Evolutionary conservation across 2,888 invertebrate genomes (phyloP).

Genomic region (Chloroclysta siterata): DNA sequence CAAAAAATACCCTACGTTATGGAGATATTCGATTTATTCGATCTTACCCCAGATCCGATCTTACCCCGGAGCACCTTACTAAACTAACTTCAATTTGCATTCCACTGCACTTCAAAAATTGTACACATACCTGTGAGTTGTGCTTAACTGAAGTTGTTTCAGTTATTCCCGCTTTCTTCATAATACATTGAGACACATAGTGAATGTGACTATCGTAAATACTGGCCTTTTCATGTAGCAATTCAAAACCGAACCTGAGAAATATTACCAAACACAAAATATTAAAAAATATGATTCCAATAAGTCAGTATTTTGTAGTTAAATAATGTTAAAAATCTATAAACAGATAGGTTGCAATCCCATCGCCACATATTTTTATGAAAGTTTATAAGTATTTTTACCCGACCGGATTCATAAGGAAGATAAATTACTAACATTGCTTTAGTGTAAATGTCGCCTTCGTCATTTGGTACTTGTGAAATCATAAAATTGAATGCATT

Average conservation of each 20-base stretch:
- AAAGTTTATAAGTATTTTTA: too few relatives aligned
- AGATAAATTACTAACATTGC: slow-evolving; percentile 72
- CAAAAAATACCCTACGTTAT: too few relatives aligned
- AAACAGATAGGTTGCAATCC: too few relatives aligned
- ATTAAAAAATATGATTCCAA: too few relatives aligned
- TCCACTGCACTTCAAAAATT: too few relatives aligned
- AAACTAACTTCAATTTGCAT: too few relatives aligned
- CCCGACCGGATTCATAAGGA: too few relatives aligned
- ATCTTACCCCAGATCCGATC: too few relatives aligned
- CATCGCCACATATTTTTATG: too few relatives aligned
- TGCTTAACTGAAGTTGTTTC: slow-evolving; percentile 71
- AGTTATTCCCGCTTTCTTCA: slow-evolving; percentile 71
- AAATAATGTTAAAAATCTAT: background rate
- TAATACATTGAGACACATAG: slow-evolving; percentile 75
- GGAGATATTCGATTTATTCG: too few relatives aligned
- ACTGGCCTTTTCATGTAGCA: slow-evolving; percentile 77
- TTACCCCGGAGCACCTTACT: too few relatives aligned
- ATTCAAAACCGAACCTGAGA: slow-evolving; percentile 78
- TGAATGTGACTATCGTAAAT: slow-evolving; percentile 74
- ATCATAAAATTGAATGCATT: slow-evolving; percentile 65
- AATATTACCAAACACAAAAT: background rate
- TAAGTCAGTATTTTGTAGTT: too few relatives aligned
- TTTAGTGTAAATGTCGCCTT: slow-evolving; percentile 74
- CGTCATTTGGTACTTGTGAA: slow-evolving; percentile 79
- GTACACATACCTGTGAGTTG: slow-evolving; percentile 78